Evolutionary conservation across 2,113 vertebrate genomes (phyloP).

Genomic region (Chinchilla lanigera): DNA sequence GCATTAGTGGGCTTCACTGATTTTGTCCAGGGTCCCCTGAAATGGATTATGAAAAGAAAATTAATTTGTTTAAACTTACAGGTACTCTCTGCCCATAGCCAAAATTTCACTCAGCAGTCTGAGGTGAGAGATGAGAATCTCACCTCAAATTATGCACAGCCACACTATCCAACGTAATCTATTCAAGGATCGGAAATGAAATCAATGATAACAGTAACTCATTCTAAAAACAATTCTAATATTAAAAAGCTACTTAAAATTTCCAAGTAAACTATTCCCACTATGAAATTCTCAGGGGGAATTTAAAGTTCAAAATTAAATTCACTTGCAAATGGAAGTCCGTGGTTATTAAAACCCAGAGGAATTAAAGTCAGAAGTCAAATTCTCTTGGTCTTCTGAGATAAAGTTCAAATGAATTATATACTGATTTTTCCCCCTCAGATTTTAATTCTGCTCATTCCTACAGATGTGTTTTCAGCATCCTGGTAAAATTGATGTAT

Average conservation of each 20-base stretch:
- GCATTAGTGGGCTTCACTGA: not conserved
- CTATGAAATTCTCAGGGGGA: not conserved
- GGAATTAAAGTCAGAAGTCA: not conserved
- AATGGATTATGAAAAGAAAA: not conserved
- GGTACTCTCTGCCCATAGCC: not conserved
- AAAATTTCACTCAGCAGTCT: not conserved
- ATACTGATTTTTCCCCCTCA: not conserved
- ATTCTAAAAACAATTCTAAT: not conserved
- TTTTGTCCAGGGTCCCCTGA: not conserved
- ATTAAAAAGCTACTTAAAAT: not conserved
- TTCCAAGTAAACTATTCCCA: not conserved
- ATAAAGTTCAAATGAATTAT: not conserved
- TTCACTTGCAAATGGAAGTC: not conserved
- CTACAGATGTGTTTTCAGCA: not conserved
- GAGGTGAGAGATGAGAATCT: not conserved
- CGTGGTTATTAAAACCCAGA: not conserved
- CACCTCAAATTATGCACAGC: not conserved
- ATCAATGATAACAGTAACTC: not conserved
- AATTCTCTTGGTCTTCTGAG: not conserved
- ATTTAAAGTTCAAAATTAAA: constrained; percentile 31
- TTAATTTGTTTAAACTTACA: not conserved
- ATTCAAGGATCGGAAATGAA: not conserved
- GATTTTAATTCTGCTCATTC: not conserved
- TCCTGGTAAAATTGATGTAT: not conserved
- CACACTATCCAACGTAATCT: not conserved